phyloP scores from a whole-genome alignment of 2,888 invertebrate species.

The Pollenia angustigena region DNA sequence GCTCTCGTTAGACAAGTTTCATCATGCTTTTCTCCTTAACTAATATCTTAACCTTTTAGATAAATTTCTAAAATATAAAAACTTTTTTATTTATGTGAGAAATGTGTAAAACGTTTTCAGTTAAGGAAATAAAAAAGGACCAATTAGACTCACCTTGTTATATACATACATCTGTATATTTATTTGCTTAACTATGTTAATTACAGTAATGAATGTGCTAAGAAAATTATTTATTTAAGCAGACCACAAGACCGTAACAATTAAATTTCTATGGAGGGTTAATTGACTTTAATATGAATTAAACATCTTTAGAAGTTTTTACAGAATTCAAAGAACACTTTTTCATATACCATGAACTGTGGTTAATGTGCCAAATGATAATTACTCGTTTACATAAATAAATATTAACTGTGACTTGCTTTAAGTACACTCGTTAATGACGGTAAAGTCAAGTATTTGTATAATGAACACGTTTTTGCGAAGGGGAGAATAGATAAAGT shows the following conservation, averaged over 20 bases:
- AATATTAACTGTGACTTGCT: neutral
- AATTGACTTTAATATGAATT: conserved; percentile 6
- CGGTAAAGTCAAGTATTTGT: neutral
- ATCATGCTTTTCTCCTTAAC: too few species aligned
- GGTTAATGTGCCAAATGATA: conserved; percentile 13
- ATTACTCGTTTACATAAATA: neutral
- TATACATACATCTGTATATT: neutral
- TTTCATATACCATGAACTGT: neutral
- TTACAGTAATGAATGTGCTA: neutral
- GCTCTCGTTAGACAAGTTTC: too few species aligned
- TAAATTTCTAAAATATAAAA: too few species aligned
- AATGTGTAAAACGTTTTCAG: neutral
- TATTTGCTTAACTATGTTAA: neutral
- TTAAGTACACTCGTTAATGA: neutral
- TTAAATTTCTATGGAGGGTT: neutral
- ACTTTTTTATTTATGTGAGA: too few species aligned
- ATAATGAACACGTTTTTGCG: neutral
- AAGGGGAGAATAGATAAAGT: neutral
- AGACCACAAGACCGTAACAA: neutral
- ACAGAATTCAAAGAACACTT: neutral
- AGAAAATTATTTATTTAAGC: neutral
- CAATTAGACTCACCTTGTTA: neutral
- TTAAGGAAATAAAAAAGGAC: neutral
- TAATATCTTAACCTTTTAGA: too few species aligned
- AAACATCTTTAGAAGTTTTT: conserved; percentile 2